phyloP scores from a whole-genome alignment of 1,140 invertebrate genomes.

The Homalodisca vitripennis region DNA sequence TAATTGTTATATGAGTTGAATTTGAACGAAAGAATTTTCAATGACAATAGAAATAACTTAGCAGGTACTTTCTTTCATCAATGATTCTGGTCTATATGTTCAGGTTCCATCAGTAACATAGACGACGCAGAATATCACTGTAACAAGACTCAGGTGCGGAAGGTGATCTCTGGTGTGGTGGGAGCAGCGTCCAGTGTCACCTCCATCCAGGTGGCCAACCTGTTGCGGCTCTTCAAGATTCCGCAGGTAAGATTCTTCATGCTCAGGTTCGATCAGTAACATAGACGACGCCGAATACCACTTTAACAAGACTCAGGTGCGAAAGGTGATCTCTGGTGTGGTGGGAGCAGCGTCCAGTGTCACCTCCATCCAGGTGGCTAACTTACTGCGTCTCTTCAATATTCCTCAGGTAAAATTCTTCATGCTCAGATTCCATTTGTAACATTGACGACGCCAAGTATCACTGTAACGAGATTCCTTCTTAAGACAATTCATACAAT shows the following conservation, averaged over 20 bases:
- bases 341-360: too few species aligned
- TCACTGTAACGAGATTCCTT: too few species aligned
- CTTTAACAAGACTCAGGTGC: slow-evolving; percentile 80
- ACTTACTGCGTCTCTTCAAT: too few species aligned
- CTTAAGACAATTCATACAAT: too few species aligned
- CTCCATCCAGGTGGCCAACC: slow-evolving; percentile 94
- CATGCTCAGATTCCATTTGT: too few species aligned
- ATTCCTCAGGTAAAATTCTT: too few species aligned
- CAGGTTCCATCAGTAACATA: slow-evolving; percentile 94
- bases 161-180: slow-evolving; percentile 94
- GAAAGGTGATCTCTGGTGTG: slow-evolving; percentile 90
- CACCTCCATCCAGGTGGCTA: too few species aligned
- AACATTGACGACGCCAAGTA: too few species aligned
- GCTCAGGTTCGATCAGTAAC: slow-evolving; percentile 90
- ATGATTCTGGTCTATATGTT: slow-evolving; percentile 41
- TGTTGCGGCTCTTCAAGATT: slow-evolving; percentile 90
- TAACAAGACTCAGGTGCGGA: slow-evolving; percentile 77
- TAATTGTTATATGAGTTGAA: too few species aligned
- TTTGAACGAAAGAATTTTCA: too few species aligned
- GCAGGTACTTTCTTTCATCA: too few species aligned
- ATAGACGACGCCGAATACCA: slow-evolving; percentile 86
- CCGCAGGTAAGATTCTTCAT: slow-evolving; percentile 72
- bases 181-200: slow-evolving; percentile 93
- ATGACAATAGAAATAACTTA: too few species aligned
- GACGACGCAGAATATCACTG: slow-evolving; percentile 88